Conservation (phyloP, 2,888 invertebrate genomes). For the Cyaniris semiargus region DNA sequence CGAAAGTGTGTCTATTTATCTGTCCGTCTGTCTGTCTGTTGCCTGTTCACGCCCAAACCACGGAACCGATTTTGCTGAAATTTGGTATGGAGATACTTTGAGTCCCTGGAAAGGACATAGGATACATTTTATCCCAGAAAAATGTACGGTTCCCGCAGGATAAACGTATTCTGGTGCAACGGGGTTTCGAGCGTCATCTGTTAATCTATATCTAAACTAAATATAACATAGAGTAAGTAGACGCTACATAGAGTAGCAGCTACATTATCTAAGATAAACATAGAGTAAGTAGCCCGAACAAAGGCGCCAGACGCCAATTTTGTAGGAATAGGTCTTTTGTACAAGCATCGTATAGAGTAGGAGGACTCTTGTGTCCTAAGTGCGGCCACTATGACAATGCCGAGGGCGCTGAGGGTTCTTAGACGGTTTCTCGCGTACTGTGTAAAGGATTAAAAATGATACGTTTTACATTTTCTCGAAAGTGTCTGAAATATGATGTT, state of each 20-base stretch:
- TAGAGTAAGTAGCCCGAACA: constrained; percentile 14
- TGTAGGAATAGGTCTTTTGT: constrained; percentile 22
- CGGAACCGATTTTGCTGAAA: no score
- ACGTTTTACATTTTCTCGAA: constrained; percentile 19
- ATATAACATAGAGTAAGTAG: not conserved
- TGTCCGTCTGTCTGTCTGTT: no score
- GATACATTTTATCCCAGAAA: no score
- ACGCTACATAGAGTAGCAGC: not conserved
- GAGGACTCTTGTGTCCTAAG: constrained; percentile 9
- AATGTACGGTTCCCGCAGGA: no score
- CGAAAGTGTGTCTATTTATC: no score
- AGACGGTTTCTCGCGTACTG: constrained; percentile 4
- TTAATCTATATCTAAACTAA: no score
- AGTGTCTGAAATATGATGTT: not conserved
- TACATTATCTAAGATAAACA: not conserved
- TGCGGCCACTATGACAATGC: constrained; percentile 22
- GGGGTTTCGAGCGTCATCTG: no score
- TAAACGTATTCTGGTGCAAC: no score
- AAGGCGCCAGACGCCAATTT: constrained; percentile 13
- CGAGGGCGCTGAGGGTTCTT: not conserved
- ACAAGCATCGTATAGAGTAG: not conserved
- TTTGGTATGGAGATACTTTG: no score
- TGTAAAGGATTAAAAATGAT: constrained; percentile 28
- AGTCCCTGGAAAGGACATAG: no score
- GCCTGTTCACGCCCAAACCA: no score